Base-by-base conservation (phyloP, 2,113 vertebrate species). In the Tylochromis polylepis region DNA sequence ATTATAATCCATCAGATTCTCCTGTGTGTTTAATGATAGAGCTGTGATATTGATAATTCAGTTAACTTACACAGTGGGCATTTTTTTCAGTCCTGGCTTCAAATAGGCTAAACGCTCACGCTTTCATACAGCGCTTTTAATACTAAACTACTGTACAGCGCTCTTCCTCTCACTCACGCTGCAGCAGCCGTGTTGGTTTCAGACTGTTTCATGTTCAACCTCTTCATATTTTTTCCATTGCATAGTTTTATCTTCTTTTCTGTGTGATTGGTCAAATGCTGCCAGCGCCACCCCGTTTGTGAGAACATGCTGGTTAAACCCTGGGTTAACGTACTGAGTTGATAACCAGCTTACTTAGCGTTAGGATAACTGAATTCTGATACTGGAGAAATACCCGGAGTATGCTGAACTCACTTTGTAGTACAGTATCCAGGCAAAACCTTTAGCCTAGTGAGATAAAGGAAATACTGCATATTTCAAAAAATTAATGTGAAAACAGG, bases 261-360 rank as follows among this genome's bases (percentile, higher is more conserved):
- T 24, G 8, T 70, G 65, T 11, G 38, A 70, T 70, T 46, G 3
- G 65, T 46, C 65, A 70, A 43, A 9, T 53, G 51, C 51, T 53
- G 18, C 51, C 51, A 53, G 18, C 7, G 16, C 18, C 51, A 20
- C 18, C 11, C 41, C 41, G 14, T 43, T 43, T 22, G 34, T 7
- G n/a, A 41, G 62, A 70, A 15, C 1, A 0, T 43, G 38, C n/a
- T 6, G 65, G 36, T 24, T 12, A 0, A 75, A 75, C 24, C 43
- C 70, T 29, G 41, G 70, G 43, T 75, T 49, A 24, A 29, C 70
- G 29, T 49, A 49, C 29, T 3, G 18, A 51, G 24, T 51, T 51
- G 24, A 75, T 75, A 0, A 20, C 41, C 0, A 75, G 70, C 65
- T 75, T 0, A 6, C 67, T 22, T 9, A 18, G 11, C 6, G 2